Base-by-base conservation (phyloP, 2,113 vertebrate species). In the Cercopithecus mona region DNA sequence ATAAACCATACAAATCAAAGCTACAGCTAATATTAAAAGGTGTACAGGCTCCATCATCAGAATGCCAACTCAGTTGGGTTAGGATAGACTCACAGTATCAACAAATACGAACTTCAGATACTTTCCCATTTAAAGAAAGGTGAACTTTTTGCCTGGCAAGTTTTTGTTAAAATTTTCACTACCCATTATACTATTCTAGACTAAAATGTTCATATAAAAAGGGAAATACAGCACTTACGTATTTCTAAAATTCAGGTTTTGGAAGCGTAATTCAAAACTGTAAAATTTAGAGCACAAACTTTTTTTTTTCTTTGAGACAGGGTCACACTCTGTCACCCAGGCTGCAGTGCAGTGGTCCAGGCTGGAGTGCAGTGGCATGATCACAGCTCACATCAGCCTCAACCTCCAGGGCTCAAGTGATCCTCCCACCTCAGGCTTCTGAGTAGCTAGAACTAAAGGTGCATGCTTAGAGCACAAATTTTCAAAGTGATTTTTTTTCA, bases 161-260 rank as follows among this genome's bases (percentile, higher is more conserved):
- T 38, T 84, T 97, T 84, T 94, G 45, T 55, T 90, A 35, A 93
- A 91, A 88, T 88, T 18, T 57, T 90, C 6, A 90, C 32, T 83
- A 78, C 13, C 40, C 32, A n/a, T 86, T 89, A 66, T 25, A 66
- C 88, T 84, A 81, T 97, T 35, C 70, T 85, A 64, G 40, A 81
- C 45, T 66, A 78, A 83, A 94, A 90, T 79, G 22, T 94, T 89
- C 70, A 78, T 9, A 88, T 87, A 55, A 64, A 93, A 93, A 30
- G 9, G 8, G 10, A 90, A 86, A 35, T 78, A 73, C 7, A 93
- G 55, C 11, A 55, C 61, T 66, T 81, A 30, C n/a, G 76, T 70
- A 93, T 96, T 95, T 4, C 50, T 57, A 50, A 78, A 55, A 90
- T 13, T 10, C 14, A 85, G 4, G 9, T 80, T 66, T 95, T 76